Evolutionary conservation across 1,140 invertebrate genomes (phyloP).

Genomic region (Coenobita brevimanus): DNA sequence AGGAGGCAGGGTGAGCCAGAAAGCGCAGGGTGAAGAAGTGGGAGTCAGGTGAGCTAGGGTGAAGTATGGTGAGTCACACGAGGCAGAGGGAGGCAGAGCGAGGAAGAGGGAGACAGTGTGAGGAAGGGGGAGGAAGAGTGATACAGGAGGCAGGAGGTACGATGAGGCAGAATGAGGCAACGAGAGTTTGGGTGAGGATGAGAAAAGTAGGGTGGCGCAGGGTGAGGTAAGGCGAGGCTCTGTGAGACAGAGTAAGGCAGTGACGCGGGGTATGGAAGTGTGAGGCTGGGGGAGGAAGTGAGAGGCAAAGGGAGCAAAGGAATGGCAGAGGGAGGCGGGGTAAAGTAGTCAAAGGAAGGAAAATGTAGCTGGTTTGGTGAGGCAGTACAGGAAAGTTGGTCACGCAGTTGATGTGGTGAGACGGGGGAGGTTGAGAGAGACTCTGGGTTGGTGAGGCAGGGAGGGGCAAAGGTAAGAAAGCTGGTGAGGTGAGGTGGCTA

Average conservation of each 20-base stretch:
- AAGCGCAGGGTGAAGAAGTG: no score
- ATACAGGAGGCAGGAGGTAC: background rate
- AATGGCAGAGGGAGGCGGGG: background rate
- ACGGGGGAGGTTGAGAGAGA: background rate
- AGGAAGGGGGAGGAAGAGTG: background rate
- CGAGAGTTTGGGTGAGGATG: background rate
- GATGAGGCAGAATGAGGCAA: no score
- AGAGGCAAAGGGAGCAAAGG: background rate
- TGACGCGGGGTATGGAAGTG: no score
- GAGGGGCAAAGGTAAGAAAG: background rate
- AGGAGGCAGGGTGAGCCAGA: no score
- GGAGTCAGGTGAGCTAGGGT: no score
- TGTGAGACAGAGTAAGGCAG: background rate
- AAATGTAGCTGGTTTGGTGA: background rate
- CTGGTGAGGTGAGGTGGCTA: background rate
- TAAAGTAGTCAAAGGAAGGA: background rate
- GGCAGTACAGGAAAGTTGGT: background rate
- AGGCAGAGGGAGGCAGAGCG: no score
- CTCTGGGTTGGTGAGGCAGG: background rate
- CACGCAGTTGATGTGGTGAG: background rate
- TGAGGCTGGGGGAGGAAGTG: no score
- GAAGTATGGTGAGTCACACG: no score
- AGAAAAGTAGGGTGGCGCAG: background rate
- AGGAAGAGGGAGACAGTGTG: background rate
- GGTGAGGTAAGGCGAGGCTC: background rate